Evolutionary conservation across 2,797 vertebrate species (phyloP).

Genomic region (Clarias pachynema): DNA sequence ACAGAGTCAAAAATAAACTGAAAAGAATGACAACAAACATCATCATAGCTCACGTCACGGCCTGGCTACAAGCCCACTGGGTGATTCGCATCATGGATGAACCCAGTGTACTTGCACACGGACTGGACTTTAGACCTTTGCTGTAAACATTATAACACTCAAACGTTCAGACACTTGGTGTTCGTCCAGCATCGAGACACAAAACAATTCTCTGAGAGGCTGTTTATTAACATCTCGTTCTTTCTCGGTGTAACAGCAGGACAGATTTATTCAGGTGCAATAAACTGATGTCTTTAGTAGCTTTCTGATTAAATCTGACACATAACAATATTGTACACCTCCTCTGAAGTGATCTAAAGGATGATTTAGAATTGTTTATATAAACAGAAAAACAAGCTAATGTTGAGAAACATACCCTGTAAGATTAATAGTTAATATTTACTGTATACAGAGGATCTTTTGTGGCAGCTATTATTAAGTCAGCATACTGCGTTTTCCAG

Average conservation of each 20-base stretch:
- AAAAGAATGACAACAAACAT: conserved; percentile 2
- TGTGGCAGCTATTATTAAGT: neutral
- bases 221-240: neutral
- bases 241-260: neutral
- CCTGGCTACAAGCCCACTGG: neutral
- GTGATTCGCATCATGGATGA: neutral
- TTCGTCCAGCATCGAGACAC: neutral
- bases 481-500: neutral
- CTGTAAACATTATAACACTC: conserved; percentile 12
- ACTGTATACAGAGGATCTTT: neutral
- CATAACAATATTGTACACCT: neutral
- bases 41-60: neutral
- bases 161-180: no score
- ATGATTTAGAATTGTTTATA: neutral
- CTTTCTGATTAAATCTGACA: neutral
- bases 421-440: neutral
- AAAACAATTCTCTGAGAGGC: neutral
- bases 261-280: neutral
- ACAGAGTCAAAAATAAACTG: neutral
- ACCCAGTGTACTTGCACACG: neutral
- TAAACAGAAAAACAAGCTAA: neutral
- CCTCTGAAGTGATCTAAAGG: neutral
- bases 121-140: conserved; percentile 12
- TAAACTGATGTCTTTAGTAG: neutral
- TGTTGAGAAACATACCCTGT: neutral